Conservation (phyloP, 2,113 vertebrate genomes). For the Sphaerodactylus townsendi region DNA sequence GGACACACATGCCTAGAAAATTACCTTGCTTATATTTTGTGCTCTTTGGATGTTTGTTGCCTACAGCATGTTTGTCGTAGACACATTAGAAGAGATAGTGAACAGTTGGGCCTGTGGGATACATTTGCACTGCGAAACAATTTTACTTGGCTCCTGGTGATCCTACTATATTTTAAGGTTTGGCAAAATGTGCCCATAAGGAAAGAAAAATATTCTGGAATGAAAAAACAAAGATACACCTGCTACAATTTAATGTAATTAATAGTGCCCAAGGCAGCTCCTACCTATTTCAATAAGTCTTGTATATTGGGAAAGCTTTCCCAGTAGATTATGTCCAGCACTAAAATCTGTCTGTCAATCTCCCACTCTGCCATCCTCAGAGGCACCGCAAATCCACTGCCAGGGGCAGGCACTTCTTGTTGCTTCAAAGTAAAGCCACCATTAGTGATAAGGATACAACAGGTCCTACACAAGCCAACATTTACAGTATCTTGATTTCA, state of each 20-base stretch:
- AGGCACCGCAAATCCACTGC: background rate
- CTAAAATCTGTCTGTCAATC: background rate
- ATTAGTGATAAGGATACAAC: background rate
- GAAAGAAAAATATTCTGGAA: too few relatives aligned
- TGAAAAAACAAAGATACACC: too few relatives aligned
- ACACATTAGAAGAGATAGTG: too few relatives aligned
- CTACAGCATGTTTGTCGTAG: background rate
- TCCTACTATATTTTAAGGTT: too few relatives aligned
- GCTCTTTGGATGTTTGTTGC: background rate
- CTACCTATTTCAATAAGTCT: background rate
- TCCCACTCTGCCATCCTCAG: background rate
- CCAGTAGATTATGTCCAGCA: background rate
- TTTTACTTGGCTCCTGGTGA: too few relatives aligned
- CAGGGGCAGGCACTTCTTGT: background rate
- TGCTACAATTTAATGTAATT: background rate
- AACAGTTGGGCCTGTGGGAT: too few relatives aligned
- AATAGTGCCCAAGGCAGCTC: background rate
- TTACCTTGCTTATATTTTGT: background rate
- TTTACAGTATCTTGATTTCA: background rate
- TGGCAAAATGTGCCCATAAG: too few relatives aligned
- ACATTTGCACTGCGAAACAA: too few relatives aligned
- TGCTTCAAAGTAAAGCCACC: background rate
- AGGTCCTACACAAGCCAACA: background rate
- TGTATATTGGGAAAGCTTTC: background rate
- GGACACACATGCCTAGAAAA: background rate